Base-by-base conservation (phyloP, 2,113 vertebrate species). In the Ceyx margarethae region DNA sequence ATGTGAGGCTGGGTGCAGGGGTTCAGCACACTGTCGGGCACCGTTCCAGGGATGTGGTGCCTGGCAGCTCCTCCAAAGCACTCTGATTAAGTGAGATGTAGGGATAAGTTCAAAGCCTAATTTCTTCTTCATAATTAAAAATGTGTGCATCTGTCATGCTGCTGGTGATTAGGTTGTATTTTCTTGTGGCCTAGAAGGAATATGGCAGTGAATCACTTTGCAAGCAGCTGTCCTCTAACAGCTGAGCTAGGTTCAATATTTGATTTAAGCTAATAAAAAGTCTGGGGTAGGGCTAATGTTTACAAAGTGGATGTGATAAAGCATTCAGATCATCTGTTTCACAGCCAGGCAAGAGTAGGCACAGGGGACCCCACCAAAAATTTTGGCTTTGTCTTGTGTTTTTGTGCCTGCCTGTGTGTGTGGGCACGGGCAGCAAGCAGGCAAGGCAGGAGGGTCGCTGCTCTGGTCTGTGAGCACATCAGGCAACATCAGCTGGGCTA, bases 71-170 rank as follows among this genome's bases (percentile, higher is more conserved):
- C 85, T 85, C 71, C n/a, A 6, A 46, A 72, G 56, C 28, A 19
- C 58, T 91, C 75, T 92, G 94, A 92, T 94, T 84, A 81, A 95
- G 73, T 61, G 81, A 93, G 62, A 42, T 45, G 62, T 79, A 85
- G 85, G 83, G 71, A 74, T 65, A 92, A 96, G 92, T 96, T 97
- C 93, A 88, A 85, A 79, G 94, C 79, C 69, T 94, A 40, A 86
- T 95, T 95, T 93, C 83, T 96, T 82, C 79, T 91, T 91, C 84
- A 20, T 94, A 95, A 95, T 96, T 96, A 96, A 96, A 92, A 94
- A 60, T 73, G 54, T 5, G 56, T 92, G 92, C 91, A 80, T 92
- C 96, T 92, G 81, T 93, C 91, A 65, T 42, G 83, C 91, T 93
- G 74, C 61, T 73, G 81, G 82, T 95, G 94, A 94, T 96, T 94